Base-by-base conservation (phyloP, 2,888 invertebrate species). In the Drosophila mayaguana region DNA sequence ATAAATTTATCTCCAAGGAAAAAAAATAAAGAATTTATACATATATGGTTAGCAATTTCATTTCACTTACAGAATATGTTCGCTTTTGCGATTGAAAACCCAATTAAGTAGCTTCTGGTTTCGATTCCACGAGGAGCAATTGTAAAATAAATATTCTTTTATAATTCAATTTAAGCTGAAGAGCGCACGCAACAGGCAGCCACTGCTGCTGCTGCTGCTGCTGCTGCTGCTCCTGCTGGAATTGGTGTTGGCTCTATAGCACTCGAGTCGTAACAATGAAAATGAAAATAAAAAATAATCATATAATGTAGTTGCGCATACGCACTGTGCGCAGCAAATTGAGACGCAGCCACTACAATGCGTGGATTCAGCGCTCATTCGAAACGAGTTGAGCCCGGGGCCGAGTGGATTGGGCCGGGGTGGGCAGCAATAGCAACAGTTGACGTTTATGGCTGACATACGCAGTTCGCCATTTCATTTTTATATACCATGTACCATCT, bases 211-310 rank as follows among this genome's bases (percentile, higher is more conserved):
- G 46, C n/a, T 9, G 25, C 8, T 46, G 79, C 77, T 14, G 32
- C 20, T 45, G 77, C 83, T 81, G 86, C 45, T 2, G 46, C 46
- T 46, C 16, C 16, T 16, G 46, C 25, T 25, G 46, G 11, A 4
- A 22, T 2, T 46, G 79, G 74, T 6, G 34, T 16, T 36, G 45
- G 60, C 65, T 48, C 53, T 76, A 79, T 74, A 79, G 74, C 84
- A 71, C 80, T 82, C 68, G 63, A 57, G 71, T 56, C 75, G 76
- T 87, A 87, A 84, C 84, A 86, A 84, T 84, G 75, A 84, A 76
- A 73, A 83, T 80, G 76, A 80, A 80, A 77, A 81, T 81, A 83
- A 84, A 84, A 84, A 83, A 73, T 87, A 87, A 84, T 78, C 87
- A 73, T 87, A 80, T 83, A 56, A 78, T 74, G 71, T 81, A 86